Base-by-base conservation (phyloP, 2,797 vertebrate species). In the Liparis tanakae region DNA sequence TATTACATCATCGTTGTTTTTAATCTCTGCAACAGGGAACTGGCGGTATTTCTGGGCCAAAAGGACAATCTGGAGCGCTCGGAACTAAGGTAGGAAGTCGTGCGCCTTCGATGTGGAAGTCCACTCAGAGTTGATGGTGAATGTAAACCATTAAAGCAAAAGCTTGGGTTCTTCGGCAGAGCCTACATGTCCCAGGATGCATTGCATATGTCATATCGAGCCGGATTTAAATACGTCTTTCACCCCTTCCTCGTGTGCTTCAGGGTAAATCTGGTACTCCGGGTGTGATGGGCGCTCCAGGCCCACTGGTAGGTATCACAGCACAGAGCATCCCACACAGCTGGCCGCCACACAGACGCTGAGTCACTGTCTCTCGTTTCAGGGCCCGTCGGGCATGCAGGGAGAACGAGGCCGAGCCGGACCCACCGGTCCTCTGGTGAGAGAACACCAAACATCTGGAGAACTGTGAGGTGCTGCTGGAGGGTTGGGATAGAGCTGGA, bases 391-490 rank as follows among this genome's bases (percentile, higher is more conserved):
- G 4, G 98, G 98, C 50, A 93, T 96, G 94, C 93, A 95, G 30
- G 98, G 98, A 82, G 97, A 99, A 67, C 91, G 98, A 90, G 98
- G 98, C 69, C 84, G 98, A 73, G 86, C 90, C 1, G 98, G 98
- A 36, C 88, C 96, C 10, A 91, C 94, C 10, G 98, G 98, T 25
- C 82, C 94, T 53, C 92, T 95, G 84, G 98, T 99, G 93, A 93
- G 95, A 91, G 25, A 54, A 37, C 7, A 20, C 18, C 9, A 30
- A 46, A 57, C 33, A 7, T 2, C n/a, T 0, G 3, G 41, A 10
- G 58, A 46, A 58, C 33, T 36, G 2, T 20, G 1, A 55, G 53
- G 17, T 2, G 0, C 2, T 15, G 10, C 37, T 59, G 17, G 8
- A 57, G 10, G 4, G 14, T 30, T 30, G 25, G 4, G 1, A 1